A percentile compares a stretch with the other conserved stretches of the same genome.
Evolutionary conservation across 1,140 invertebrate genomes (phyloP).

Genomic region (Dendrolimus kikuchii): DNA sequence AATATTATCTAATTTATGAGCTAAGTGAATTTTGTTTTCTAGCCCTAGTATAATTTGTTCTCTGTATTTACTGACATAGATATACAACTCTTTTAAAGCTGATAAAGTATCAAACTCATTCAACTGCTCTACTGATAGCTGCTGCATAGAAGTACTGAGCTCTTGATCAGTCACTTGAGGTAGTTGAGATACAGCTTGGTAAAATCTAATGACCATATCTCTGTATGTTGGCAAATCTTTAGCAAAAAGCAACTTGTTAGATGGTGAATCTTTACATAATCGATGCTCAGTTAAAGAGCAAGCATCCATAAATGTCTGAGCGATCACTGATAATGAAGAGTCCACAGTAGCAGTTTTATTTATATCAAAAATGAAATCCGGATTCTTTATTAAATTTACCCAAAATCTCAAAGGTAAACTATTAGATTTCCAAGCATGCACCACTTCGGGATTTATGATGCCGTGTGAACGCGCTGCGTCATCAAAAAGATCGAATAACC

Average conservation of each 20-base stretch:
- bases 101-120: slow-evolving; percentile 93
- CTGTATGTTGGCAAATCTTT: slow-evolving; percentile 94
- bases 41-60: slow-evolving; percentile 91
- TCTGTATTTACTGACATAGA: slow-evolving; percentile 95
- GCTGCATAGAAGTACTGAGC: slow-evolving; percentile 93
- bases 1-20: slow-evolving; percentile 91
- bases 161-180: slow-evolving; percentile 94
- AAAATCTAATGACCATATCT: slow-evolving; percentile 91
- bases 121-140: slow-evolving; percentile 87
- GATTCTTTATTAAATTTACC: slow-evolving; percentile 98
- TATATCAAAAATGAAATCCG: slow-evolving; percentile 97
- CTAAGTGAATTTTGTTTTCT: slow-evolving; percentile 90
- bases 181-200: slow-evolving; percentile 86
- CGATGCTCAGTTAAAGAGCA: slow-evolving; percentile 92
- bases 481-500: slow-evolving; percentile 95
- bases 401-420: slow-evolving; percentile 95
- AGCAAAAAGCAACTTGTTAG: slow-evolving; percentile 94
- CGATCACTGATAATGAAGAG: slow-evolving; percentile 94
- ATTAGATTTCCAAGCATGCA: slow-evolving; percentile 98
- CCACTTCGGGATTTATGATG: slow-evolving; percentile 87
- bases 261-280: slow-evolving; percentile 94
- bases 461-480: slow-evolving; percentile 89
- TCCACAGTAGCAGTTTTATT: slow-evolving; percentile 94
- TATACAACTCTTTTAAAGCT: slow-evolving; percentile 94
- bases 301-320: slow-evolving; percentile 97